phyloP scores from a whole-genome alignment of 2,113 vertebrate species.

The Seriola rivoliana region DNA sequence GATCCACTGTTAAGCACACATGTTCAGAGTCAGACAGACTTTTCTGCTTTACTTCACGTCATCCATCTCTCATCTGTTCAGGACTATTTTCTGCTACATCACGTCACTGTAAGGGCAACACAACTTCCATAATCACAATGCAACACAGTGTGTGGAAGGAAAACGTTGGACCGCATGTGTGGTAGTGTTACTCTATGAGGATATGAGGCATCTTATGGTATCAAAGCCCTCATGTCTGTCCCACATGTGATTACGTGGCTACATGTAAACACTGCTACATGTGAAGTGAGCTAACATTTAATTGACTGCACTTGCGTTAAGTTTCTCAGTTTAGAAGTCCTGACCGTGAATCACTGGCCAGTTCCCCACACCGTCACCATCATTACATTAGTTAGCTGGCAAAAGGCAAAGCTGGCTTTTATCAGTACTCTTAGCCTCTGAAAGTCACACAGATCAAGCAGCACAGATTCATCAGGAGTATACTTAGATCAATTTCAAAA shows the following conservation, averaged over 20 bases:
- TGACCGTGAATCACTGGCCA: slow-evolving; percentile 9
- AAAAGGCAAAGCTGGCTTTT: slow-evolving; percentile 37
- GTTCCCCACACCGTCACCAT: not conserved
- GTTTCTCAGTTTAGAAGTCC: slow-evolving; percentile 8
- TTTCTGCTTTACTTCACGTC: not conserved
- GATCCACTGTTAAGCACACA: not conserved
- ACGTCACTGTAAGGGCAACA: slow-evolving; percentile 21
- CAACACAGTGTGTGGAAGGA: slow-evolving; percentile 44
- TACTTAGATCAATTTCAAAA: slow-evolving; percentile 17
- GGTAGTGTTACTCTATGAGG: slow-evolving; percentile 23
- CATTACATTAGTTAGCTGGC: not conserved
- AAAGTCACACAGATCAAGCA: slow-evolving; percentile 13
- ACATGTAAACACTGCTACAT: slow-evolving; percentile 72
- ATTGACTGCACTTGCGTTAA: not conserved
- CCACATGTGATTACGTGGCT: slow-evolving; percentile 46
- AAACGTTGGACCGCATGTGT: slow-evolving; percentile 1
- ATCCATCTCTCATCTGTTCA: not conserved
- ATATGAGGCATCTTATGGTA: slow-evolving; percentile 67
- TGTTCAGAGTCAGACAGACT: not conserved
- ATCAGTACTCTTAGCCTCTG: not conserved
- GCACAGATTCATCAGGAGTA: slow-evolving; percentile 18
- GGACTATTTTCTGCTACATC: slow-evolving; percentile 39
- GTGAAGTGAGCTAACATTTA: slow-evolving; percentile 35
- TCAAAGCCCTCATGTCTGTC: slow-evolving; percentile 67
- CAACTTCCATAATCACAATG: not conserved